Conservation (phyloP, 1,140 invertebrate genomes). For the Aphelinus certus region DNA sequence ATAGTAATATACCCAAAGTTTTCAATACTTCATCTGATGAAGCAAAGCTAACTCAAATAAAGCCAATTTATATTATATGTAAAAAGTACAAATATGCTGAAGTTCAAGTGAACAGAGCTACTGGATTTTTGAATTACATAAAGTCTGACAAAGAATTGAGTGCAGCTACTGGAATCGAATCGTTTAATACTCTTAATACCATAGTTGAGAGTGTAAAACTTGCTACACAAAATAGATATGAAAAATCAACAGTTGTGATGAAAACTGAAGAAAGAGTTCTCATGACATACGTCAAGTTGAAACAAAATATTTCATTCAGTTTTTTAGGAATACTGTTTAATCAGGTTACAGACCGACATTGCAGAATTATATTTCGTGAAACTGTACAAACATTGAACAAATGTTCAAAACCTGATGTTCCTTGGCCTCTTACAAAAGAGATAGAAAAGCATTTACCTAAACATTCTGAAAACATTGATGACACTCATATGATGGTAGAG, state of each 20-base stretch:
- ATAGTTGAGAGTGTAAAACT: neutral
- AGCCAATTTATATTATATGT: neutral
- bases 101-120: neutral
- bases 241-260: neutral
- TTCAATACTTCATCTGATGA: neutral
- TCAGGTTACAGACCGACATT: neutral
- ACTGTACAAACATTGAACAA: slow-evolving; percentile 2
- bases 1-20: neutral
- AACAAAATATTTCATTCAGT: slow-evolving; percentile 10
- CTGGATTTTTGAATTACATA: neutral
- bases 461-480: too few species aligned
- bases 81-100: neutral
- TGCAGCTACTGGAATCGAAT: neutral
- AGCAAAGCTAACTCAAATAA: neutral
- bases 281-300: slow-evolving; percentile 14
- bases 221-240: neutral
- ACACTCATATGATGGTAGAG: too few species aligned
- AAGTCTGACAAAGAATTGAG: neutral
- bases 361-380: neutral
- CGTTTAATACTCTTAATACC: neutral
- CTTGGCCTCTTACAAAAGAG: too few species aligned
- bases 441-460: too few species aligned
- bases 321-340: slow-evolving; percentile 6
- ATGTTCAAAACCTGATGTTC: neutral
- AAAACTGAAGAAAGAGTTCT: neutral